phyloP scores from a whole-genome alignment of 2,113 vertebrate species.

The Polyodon spathula region DNA sequence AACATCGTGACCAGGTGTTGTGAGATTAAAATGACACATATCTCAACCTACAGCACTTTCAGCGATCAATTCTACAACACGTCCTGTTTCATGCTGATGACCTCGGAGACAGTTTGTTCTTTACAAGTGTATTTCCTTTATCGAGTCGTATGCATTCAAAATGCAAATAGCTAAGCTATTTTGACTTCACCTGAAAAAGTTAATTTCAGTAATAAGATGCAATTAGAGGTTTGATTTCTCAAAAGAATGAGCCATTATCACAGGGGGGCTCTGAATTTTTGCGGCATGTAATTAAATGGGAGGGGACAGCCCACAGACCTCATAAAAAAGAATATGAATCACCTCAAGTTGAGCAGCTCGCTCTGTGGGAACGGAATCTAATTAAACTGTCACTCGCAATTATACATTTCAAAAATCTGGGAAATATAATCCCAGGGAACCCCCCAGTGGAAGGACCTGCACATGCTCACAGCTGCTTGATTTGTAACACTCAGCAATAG shows the following conservation, averaged over 20 bases:
- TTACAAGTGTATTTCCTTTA: not conserved
- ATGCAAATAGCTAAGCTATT: not conserved
- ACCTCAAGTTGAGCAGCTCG: constrained; percentile 19
- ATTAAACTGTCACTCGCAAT: constrained; percentile 36
- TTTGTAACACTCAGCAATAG: no score
- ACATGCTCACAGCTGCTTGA: no score
- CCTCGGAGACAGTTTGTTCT: no score
- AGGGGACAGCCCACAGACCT: constrained; percentile 24
- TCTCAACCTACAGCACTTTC: no score
- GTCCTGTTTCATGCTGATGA: no score
- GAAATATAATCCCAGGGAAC: constrained; percentile 2
- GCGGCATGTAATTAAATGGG: constrained; percentile 26
- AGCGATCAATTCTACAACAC: no score
- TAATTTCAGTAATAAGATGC: constrained; percentile 1
- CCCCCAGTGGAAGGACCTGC: constrained; percentile 11
- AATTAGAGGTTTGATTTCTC: not conserved
- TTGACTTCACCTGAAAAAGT: not conserved
- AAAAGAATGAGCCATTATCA: constrained; percentile 11
- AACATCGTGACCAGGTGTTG: no score
- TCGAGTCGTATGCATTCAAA: not conserved
- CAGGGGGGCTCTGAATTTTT: constrained; percentile 27
- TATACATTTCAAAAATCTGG: constrained; percentile 11
- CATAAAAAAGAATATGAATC: constrained; percentile 22
- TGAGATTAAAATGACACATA: no score
- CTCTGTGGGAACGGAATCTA: constrained; percentile 24